Evolutionary conservation across 2,113 vertebrate genomes (phyloP).

Genomic region (Anthoscopus minutus): DNA sequence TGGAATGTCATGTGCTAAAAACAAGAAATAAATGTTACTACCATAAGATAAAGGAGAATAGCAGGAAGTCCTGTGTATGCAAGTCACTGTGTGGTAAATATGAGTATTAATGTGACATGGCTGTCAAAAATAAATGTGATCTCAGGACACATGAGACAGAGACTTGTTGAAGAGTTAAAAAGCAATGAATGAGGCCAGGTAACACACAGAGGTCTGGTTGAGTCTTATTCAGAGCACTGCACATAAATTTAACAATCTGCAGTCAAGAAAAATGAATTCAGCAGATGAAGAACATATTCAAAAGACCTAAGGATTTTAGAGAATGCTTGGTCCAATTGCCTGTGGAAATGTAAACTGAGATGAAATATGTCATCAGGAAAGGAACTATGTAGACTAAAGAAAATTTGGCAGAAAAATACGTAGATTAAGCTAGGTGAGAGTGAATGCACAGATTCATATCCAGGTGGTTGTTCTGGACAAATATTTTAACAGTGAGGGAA

Average conservation of each 20-base stretch:
- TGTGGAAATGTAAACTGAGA: background rate
- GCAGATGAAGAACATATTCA: background rate
- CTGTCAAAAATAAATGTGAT: background rate
- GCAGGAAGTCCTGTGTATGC: background rate
- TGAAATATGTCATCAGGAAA: background rate
- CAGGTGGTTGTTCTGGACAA: background rate
- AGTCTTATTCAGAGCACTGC: background rate
- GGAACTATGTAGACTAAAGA: background rate
- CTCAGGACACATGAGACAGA: background rate
- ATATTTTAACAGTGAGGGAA: background rate
- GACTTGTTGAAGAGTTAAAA: background rate
- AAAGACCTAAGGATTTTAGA: background rate
- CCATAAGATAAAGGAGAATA: background rate
- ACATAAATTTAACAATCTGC: background rate
- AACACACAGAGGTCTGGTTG: background rate
- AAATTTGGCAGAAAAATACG: background rate
- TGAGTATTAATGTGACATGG: background rate
- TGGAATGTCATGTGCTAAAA: background rate
- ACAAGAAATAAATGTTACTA: background rate
- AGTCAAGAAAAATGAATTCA: background rate
- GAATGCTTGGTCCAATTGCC: background rate
- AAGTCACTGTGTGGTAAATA: background rate
- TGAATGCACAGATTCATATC: background rate
- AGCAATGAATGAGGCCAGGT: background rate
- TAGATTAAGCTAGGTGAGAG: background rate